These are phyloP conservation scores for Papilio dardanus DNA, from an alignment of 1,140 invertebrate genomes.

Conservation along the genomic window DNA sequence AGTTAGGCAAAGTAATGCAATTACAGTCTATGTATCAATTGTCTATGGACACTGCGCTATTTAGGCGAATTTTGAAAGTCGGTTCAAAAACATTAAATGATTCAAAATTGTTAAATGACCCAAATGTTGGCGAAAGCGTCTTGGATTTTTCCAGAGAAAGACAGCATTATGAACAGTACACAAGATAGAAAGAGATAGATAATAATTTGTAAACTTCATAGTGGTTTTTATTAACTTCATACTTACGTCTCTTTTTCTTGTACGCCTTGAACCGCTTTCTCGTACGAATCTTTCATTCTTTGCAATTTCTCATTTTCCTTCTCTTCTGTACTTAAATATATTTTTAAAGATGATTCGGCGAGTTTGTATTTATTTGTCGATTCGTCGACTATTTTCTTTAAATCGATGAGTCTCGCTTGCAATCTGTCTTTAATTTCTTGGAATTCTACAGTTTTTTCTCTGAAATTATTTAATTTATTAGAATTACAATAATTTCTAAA, in stretches of 20 bases:
- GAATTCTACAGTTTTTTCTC: slow-evolving; percentile 83
- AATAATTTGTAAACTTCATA: too few relatives aligned
- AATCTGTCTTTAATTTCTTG: slow-evolving; percentile 86
- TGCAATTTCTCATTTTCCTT: slow-evolving; percentile 89
- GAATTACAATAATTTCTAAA: too few relatives aligned
- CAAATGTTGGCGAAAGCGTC: too few relatives aligned
- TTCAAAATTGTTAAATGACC: too few relatives aligned
- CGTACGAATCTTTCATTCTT: slow-evolving; percentile 76
- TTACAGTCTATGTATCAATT: too few relatives aligned
- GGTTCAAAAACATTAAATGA: too few relatives aligned
- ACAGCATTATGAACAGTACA: too few relatives aligned
- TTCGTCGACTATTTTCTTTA: slow-evolving; percentile 89
- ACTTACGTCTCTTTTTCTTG: slow-evolving; percentile 78
- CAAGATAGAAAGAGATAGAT: too few relatives aligned
- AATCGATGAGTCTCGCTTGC: slow-evolving; percentile 86
- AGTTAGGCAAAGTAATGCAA: too few relatives aligned
- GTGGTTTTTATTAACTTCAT: neutral
- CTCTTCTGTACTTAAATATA: slow-evolving; percentile 90
- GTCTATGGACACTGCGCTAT: too few relatives aligned
- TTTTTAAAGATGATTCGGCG: slow-evolving; percentile 91
- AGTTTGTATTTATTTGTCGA: slow-evolving; percentile 89
- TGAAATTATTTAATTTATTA: slow-evolving; percentile 43
- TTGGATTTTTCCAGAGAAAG: too few relatives aligned
- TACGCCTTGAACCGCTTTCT: slow-evolving; percentile 68
- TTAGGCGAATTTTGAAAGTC: too few relatives aligned